These are phyloP conservation scores for Poeciliopsis infans DNA, from an alignment of 2,797 vertebrate species.

Conservation along the genomic window DNA sequence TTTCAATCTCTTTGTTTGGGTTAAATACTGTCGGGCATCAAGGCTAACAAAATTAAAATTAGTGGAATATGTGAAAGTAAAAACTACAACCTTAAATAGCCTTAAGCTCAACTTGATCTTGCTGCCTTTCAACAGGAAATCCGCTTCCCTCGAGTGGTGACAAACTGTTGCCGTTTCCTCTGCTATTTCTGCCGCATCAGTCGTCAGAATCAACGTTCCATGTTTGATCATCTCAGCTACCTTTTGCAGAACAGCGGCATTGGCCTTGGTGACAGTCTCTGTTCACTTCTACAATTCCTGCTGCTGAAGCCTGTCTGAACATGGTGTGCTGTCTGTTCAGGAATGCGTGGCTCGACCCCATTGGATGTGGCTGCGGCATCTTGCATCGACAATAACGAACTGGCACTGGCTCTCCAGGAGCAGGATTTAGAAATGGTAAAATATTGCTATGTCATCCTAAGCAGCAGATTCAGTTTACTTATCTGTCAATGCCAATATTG, in stretches of 20 bases:
- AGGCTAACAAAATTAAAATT: background rate
- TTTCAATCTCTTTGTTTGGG: background rate
- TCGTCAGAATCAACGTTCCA: conserved; percentile 94
- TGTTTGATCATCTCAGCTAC: conserved; percentile 97
- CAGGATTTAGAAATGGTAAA: conserved; percentile 94
- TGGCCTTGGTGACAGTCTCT: conserved; percentile 85
- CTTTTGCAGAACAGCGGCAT: conserved; percentile 95
- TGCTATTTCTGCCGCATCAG: conserved; percentile 98
- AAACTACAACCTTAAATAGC: background rate
- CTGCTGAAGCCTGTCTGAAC: conserved; percentile 6
- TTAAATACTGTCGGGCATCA: background rate
- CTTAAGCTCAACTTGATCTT: conserved; percentile 2
- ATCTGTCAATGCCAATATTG: conserved; percentile 17
- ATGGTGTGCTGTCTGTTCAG: conserved; percentile 62
- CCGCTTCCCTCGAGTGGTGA: conserved; percentile 95
- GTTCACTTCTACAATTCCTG: background rate
- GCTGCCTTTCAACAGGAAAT: conserved; percentile 84
- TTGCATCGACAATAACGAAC: conserved; percentile 95
- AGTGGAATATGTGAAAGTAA: background rate
- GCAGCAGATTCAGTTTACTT: background rate
- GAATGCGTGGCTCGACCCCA: conserved; percentile 94
- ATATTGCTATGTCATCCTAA: background rate
- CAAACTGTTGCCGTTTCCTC: conserved; percentile 95
- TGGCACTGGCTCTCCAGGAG: conserved; percentile 92
- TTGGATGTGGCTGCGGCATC: conserved; percentile 94